A percentile compares a stretch with the other conserved stretches of the same genome.
Evolutionary conservation across 2,113 vertebrate species (phyloP).

Genomic region (Carollia perspicillata): DNA sequence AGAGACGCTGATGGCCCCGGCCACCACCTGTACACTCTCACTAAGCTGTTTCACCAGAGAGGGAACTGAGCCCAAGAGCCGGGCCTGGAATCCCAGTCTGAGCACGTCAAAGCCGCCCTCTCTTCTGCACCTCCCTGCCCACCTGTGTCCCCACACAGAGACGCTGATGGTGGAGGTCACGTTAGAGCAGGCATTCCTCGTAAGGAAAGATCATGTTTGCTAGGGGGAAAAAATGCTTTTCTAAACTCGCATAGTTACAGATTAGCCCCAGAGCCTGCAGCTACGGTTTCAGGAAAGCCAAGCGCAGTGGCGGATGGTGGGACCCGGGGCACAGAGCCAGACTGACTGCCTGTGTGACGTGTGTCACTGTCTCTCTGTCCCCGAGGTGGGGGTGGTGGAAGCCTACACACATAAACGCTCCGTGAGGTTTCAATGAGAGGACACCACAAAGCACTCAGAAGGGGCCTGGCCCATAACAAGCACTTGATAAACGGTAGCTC

Average conservation of each 20-base stretch:
- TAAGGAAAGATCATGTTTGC: background rate
- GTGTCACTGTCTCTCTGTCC: background rate
- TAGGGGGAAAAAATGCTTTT: background rate
- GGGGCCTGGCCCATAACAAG: background rate
- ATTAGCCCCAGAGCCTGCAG: background rate
- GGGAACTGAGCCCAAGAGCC: background rate
- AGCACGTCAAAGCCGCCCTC: background rate
- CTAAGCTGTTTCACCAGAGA: background rate
- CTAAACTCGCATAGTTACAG: background rate
- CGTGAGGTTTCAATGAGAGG: background rate
- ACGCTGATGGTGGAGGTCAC: background rate
- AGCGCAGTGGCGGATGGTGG: fast-evolving
- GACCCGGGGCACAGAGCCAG: background rate
- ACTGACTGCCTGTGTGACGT: fast-evolving
- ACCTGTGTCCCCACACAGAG: background rate
- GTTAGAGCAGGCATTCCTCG: no score
- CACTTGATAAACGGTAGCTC: background rate
- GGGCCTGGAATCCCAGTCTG: background rate
- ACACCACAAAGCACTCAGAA: background rate
- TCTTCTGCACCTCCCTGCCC: background rate
- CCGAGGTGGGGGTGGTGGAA: background rate
- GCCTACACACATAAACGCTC: background rate
- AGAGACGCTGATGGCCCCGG: background rate
- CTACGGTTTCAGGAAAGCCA: background rate
- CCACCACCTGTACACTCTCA: background rate